Evolutionary conservation across 2,888 invertebrate species (phyloP).

Genomic region (Uropetala carovei): DNA sequence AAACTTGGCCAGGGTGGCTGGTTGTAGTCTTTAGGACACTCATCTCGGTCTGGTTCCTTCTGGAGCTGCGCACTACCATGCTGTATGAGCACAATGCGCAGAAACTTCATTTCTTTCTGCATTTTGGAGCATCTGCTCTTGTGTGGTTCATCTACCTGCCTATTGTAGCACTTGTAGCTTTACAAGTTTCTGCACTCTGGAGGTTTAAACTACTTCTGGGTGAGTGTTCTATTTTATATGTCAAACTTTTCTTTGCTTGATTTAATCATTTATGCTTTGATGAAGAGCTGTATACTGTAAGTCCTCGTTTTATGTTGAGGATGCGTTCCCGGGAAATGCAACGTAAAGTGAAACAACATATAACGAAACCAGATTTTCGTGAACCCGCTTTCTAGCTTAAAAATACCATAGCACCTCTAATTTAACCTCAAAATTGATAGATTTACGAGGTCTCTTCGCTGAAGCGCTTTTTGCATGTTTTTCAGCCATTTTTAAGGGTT

Average conservation of each 20-base stretch:
- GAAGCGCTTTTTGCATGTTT: no score
- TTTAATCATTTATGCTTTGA: neutral
- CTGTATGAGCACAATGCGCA: slow-evolving; percentile 87
- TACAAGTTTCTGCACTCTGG: slow-evolving; percentile 96
- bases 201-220: slow-evolving; percentile 95
- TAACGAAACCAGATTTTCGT: no score
- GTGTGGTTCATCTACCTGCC: slow-evolving; percentile 99
- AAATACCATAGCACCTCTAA: no score
- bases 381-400: no score
- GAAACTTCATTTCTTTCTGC: slow-evolving; percentile 94
- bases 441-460: no score
- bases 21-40: slow-evolving; percentile 90
- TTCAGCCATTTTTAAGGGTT: no score
- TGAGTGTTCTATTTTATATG: slow-evolving; percentile 76
- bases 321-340: no score
- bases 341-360: no score
- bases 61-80: slow-evolving; percentile 83
- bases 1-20: slow-evolving; percentile 98
- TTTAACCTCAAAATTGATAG: no score
- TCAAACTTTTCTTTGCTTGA: slow-evolving; percentile 7
- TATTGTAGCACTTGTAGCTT: slow-evolving; percentile 93
- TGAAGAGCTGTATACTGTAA: no score
- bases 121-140: slow-evolving; percentile 97
- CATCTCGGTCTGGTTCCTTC: slow-evolving; percentile 92
- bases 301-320: no score